A percentile compares a stretch with the other conserved stretches of the same genome.
Conservation (phyloP, 2,113 vertebrate genomes). For the Takifugu flavidus region DNA sequence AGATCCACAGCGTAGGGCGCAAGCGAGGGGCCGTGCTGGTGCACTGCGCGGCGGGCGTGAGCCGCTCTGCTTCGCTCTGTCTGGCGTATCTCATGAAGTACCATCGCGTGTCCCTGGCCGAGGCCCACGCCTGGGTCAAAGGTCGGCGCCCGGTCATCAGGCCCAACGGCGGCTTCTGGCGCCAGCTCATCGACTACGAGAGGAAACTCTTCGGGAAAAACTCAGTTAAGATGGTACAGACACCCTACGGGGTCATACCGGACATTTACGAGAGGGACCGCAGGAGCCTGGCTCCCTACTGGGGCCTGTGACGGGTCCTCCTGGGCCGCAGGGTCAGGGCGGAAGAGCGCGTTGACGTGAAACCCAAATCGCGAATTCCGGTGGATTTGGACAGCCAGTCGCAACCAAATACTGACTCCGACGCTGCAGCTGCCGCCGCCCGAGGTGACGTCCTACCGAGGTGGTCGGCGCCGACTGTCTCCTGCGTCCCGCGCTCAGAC, state of each 20-base stretch:
- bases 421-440: too few relatives aligned
- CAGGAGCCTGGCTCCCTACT: constrained; percentile 89
- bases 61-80: constrained; percentile 93
- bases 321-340: constrained; percentile 37
- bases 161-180: constrained; percentile 96
- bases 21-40: constrained; percentile 91
- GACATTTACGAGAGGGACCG: constrained; percentile 93
- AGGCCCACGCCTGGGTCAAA: constrained; percentile 96
- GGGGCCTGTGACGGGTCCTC: constrained; percentile 80
- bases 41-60: constrained; percentile 93
- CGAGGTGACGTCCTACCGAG: constrained; percentile 6
- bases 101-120: constrained; percentile 87
- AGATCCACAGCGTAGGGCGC: constrained; percentile 93
- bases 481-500: too few relatives aligned
- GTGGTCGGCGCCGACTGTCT: too few relatives aligned
- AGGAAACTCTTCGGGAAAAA: constrained; percentile 93
- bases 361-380: constrained; percentile 36
- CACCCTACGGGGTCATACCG: constrained; percentile 89
- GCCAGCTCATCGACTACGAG: constrained; percentile 95
- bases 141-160: constrained; percentile 89
- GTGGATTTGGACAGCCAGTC: constrained; percentile 28
- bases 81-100: constrained; percentile 98
- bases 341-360: constrained; percentile 47
- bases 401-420: constrained; percentile 5
- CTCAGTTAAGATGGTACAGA: constrained; percentile 96